A percentile compares a stretch with the other conserved stretches of the same genome.
phyloP scores from a whole-genome alignment of 2,113 vertebrate species.

The Chamaetylas fuelleborni region DNA sequence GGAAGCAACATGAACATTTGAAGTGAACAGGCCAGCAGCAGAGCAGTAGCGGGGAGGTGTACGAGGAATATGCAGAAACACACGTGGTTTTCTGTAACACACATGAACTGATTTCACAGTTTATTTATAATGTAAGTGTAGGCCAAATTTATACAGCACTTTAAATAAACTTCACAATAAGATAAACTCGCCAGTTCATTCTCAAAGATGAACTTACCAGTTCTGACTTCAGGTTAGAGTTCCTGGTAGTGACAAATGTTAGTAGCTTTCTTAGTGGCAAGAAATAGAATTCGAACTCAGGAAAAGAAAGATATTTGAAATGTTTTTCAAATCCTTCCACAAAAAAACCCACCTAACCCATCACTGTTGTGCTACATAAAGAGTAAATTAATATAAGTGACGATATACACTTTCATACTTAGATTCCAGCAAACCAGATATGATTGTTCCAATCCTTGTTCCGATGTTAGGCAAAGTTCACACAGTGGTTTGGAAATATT shows the following conservation, averaged over 20 bases:
- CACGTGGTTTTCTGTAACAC: not conserved
- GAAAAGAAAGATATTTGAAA: not conserved
- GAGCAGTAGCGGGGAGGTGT: not conserved
- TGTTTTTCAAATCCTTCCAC: not conserved
- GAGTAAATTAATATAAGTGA: not conserved
- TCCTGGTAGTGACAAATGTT: not conserved
- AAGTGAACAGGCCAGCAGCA: not conserved
- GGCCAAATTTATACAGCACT: not conserved
- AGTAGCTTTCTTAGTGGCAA: not conserved
- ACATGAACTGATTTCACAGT: not conserved
- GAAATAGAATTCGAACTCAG: not conserved
- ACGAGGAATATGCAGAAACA: not conserved
- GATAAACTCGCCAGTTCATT: not conserved
- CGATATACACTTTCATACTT: not conserved
- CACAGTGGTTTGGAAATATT: not conserved
- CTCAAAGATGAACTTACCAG: not conserved
- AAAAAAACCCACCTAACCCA: not conserved
- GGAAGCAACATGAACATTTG: not conserved
- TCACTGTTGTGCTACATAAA: not conserved
- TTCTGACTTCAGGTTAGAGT: not conserved
- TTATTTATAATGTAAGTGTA: not conserved
- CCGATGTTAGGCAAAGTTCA: not conserved
- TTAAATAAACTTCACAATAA: not conserved
- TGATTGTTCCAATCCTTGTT: not conserved
- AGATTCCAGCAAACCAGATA: not conserved